Evolutionary conservation across 2,888 invertebrate genomes (phyloP), one percentile per base, ranked within the genome.

Genomic region (Netelia fuscicornis): DNA sequence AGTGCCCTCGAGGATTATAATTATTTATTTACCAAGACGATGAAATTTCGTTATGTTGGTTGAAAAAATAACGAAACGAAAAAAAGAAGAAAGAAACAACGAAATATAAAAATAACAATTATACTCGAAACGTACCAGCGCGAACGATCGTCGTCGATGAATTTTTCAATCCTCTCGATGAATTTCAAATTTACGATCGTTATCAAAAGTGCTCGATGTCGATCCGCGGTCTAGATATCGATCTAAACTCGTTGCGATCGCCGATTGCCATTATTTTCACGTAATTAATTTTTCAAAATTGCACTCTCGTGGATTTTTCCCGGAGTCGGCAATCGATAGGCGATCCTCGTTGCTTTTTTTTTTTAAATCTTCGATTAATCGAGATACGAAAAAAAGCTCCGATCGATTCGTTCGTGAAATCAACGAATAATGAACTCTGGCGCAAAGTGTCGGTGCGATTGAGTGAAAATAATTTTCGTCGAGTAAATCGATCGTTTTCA

Each of bases 191-290:
- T 13, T 48, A 48, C 48, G 13, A 30, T 30, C 30, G 10, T 48
- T 13, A 48, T 48, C 1, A 5, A 62, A 71, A 79, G 10, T 25
- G 58, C 9, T 52, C 42, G 48, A 42, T 8, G 42, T 79, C 70
- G 85, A 85, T 86, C 86, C 80, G 30, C 83, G 72, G 85, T 85
- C 79, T 86, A 85, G 86, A 86, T 70, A 71, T 74, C 11, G 44
- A 42, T 87, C 87, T 87, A 87, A 79, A 81, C 75, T 75, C 67
- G 80, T 84, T 42, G 86, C 20, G 87, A 87, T 86, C 72, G 70
- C 42, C 64, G 23, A 78, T 79, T 62, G 70, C 30, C 30, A 30
- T 30, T 30, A 30, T 30, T 30, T 5, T 30, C 30, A 30, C 30
- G 5, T 30, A 30, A 30, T 30, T 30, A 5, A 0, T 25, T 52